Evolutionary conservation across 2,888 invertebrate genomes (phyloP), one percentile per base, ranked within the genome.

Genomic region (Esperia sulphurella): DNA sequence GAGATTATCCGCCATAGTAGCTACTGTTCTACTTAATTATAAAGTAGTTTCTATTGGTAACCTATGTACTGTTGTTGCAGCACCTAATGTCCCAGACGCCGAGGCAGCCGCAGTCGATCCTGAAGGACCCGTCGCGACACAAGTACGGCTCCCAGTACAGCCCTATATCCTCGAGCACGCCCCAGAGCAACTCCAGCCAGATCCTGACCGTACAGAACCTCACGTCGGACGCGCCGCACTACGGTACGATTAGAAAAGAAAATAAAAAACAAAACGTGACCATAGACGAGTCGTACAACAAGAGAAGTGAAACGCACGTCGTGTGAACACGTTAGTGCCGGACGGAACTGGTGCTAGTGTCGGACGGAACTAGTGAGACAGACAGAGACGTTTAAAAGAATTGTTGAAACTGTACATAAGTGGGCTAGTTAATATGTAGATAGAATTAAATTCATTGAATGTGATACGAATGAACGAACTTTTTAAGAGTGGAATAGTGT

Each of bases 121-220:
- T 92, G 6, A 92, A 92, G 65, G 92, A 92, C 72, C 92, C 92
- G 3, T 92, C 92, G 48, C 82, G 92, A 33, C 91, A 91, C 68
- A 90, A 92, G 64, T 92, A 92, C 53, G 88, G 87, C 30, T 90
- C 83, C 57, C 90, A 90, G 39, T 91, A 91, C 53, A 90, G 85
- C 63, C 87, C 86, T 0, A 67, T 85, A 43, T 87, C 86, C 0
- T 74, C 83, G 10, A 86, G 82, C 66, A 85, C 80, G 41, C 91
- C 81, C 38, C 90, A 79, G 58, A 85, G 68, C 49, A 79, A 79
- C 66, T 82, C 87, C 14, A 84, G 76, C 63, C 92, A 92, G 70
- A 92, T 92, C 55, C 81, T 92, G 1, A 92, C 92, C 53, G 91
- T 92, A 31, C 92, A 92, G 57, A 91, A 91, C 60, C 72, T 91